These are phyloP conservation scores for Phalacrocorax carbo DNA, from an alignment of 2,113 vertebrate species.

Conservation along the genomic window DNA sequence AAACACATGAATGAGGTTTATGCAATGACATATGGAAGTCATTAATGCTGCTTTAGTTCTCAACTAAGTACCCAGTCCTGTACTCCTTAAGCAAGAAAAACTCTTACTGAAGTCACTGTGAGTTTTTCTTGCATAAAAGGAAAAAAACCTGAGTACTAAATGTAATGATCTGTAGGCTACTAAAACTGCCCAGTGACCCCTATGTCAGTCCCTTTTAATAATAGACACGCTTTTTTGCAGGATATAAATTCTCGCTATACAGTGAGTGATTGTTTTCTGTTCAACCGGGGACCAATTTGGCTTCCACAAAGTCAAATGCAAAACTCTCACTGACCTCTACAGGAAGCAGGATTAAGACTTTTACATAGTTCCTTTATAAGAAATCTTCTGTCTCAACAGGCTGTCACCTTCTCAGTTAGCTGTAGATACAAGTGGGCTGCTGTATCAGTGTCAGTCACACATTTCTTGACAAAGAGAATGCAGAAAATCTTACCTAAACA, in stretches of 20 bases:
- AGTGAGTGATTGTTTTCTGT: constrained; percentile 33
- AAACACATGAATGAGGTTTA: constrained; percentile 63
- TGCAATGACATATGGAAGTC: constrained; percentile 67
- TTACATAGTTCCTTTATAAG: background rate
- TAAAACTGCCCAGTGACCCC: constrained; percentile 23
- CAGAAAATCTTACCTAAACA: background rate
- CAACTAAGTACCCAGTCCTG: constrained; percentile 41
- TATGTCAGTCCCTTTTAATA: constrained; percentile 19
- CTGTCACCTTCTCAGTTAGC: constrained; percentile 4
- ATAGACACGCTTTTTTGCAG: background rate
- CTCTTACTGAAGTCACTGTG: constrained; percentile 16
- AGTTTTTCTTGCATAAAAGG: constrained; percentile 24
- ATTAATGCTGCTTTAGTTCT: constrained; percentile 56
- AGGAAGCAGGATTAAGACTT: constrained; percentile 38
- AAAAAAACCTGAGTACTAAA: background rate
- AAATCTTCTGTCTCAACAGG: background rate
- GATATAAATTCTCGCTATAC: constrained; percentile 21
- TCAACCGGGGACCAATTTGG: background rate
- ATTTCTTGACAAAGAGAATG: background rate
- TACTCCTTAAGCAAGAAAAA: constrained; percentile 47
- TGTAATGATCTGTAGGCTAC: constrained; percentile 23
- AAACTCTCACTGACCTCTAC: background rate
- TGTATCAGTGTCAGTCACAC: background rate
- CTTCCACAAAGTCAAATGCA: constrained; percentile 8
- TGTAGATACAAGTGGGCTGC: background rate